phyloP scores from a whole-genome alignment of 2,113 vertebrate species.

The Eolophus roseicapilla region DNA sequence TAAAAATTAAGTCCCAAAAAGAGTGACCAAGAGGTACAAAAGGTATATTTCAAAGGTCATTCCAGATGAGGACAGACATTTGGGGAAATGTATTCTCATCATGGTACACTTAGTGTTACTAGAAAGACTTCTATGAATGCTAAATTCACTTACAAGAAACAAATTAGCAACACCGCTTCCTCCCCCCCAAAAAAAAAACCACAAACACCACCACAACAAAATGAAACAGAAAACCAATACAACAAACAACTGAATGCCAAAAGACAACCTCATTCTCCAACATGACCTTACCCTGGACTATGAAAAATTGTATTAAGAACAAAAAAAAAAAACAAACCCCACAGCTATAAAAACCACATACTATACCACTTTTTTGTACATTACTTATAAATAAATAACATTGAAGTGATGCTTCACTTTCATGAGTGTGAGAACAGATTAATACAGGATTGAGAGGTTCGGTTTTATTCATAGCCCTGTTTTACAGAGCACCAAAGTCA shows the following conservation, averaged over 20 bases:
- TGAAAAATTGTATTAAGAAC: not conserved
- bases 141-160: not conserved
- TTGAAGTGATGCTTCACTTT: not conserved
- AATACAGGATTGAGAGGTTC: not conserved
- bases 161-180: not conserved
- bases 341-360: not conserved
- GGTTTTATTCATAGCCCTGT: not conserved
- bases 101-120: not conserved
- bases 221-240: no score
- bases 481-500: not conserved
- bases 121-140: not conserved
- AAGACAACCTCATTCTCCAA: not conserved
- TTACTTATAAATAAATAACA: not conserved
- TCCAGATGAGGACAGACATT: not conserved
- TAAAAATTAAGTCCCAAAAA: not conserved
- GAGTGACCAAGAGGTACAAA: not conserved
- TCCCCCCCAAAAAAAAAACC: accelerated
- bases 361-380: not conserved
- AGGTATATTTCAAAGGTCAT: not conserved
- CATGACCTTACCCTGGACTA: not conserved
- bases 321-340: not conserved
- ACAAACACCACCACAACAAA: not conserved
- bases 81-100: not conserved
- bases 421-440: not conserved
- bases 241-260: not conserved